Percentiles rank a stretch among this genome's conserved stretches.
phyloP scores from a whole-genome alignment of 2,888 invertebrate species.

The Agriopis marginaria region DNA sequence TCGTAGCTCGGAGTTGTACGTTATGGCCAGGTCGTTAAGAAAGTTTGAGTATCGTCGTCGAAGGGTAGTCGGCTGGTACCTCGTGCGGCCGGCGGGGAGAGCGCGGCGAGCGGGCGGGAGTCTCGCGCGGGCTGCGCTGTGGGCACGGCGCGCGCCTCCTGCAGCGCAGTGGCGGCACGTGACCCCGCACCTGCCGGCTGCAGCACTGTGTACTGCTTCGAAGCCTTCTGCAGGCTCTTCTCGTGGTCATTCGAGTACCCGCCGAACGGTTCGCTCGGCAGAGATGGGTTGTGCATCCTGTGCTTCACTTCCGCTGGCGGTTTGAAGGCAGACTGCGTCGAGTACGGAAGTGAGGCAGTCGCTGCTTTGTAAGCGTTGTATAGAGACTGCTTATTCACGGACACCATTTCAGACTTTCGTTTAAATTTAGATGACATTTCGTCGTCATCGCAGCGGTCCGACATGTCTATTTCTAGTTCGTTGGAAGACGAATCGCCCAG shows the following conservation, averaged over 20 bases:
- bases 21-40: slow-evolving; percentile 80
- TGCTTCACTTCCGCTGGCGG: slow-evolving; percentile 90
- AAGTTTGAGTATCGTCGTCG: slow-evolving; percentile 76
- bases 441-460: slow-evolving; percentile 88
- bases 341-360: slow-evolving; percentile 88
- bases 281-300: slow-evolving; percentile 70
- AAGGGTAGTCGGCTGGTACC: slow-evolving; percentile 84
- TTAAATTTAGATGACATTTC: slow-evolving; percentile 82
- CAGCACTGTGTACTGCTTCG: slow-evolving; percentile 94
- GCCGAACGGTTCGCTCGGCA: slow-evolving; percentile 90
- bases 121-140: slow-evolving; percentile 83
- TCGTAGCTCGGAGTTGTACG: slow-evolving; percentile 74
- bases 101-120: slow-evolving; percentile 79
- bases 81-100: slow-evolving; percentile 92
- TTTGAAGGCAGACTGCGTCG: slow-evolving; percentile 92
- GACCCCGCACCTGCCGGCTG: slow-evolving; percentile 94
- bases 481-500: slow-evolving; percentile 92
- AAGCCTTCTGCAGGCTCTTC: slow-evolving; percentile 77
- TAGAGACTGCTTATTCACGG: slow-evolving; percentile 83
- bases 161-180: slow-evolving; percentile 92
- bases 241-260: slow-evolving; percentile 88
- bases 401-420: slow-evolving; percentile 81
- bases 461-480: slow-evolving; percentile 93
- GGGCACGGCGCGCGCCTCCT: slow-evolving; percentile 89
- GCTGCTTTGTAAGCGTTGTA: slow-evolving; percentile 85